A percentile compares a stretch with the other conserved stretches of the same genome.
phyloP scores from a whole-genome alignment of 2,888 invertebrate species.

The Rotaria magnacalcarata region DNA sequence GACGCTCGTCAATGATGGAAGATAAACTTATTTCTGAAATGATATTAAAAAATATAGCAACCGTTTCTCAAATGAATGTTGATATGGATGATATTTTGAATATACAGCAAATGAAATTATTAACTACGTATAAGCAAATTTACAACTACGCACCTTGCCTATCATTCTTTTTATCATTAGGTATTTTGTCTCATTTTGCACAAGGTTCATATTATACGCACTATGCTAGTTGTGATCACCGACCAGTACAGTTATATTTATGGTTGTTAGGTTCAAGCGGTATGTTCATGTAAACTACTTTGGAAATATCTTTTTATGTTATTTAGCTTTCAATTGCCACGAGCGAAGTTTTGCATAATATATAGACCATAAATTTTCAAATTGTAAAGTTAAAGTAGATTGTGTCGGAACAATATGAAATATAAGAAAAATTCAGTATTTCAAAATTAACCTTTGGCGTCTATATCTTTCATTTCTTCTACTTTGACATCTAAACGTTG shows the following conservation, averaged over 20 bases:
- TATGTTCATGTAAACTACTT: too few species aligned
- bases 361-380: too few species aligned
- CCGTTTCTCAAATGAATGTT: not conserved
- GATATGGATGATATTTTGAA: not conserved
- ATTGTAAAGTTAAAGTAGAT: too few species aligned
- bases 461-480: too few species aligned
- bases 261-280: not conserved
- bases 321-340: too few species aligned
- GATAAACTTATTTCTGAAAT: not conserved
- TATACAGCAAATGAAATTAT: not conserved
- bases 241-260: not conserved
- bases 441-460: too few species aligned
- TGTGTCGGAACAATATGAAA: too few species aligned
- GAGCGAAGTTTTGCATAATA: too few species aligned
- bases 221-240: not conserved
- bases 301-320: too few species aligned
- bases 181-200: not conserved
- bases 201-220: not conserved
- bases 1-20: not conserved
- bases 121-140: not conserved
- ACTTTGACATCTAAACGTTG: too few species aligned
- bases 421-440: too few species aligned
- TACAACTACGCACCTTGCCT: not conserved
- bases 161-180: not conserved
- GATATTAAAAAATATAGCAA: not conserved